Evolutionary conservation across 2,113 vertebrate genomes (phyloP), one percentile per base, ranked within the genome.

Genomic region (Labrus mixtus): DNA sequence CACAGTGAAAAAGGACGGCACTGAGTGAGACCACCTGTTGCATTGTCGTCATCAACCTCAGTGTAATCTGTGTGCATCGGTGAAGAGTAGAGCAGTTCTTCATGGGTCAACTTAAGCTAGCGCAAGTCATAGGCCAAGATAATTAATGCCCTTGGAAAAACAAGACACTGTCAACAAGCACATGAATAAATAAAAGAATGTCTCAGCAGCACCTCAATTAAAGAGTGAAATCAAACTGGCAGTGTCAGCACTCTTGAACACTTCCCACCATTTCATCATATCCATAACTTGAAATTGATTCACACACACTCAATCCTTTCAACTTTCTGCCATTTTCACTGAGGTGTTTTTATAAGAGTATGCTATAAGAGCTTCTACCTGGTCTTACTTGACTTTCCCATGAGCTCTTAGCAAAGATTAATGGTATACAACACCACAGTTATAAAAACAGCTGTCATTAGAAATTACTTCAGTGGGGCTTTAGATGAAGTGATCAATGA

Each of bases 11-110:
- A 25, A 73, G 57, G 59, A 88, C 82, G 50, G 57, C 62, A 57
- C 68, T n/a, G 60, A 72, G 63, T 65, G 75, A 41, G 59, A 65
- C 76, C 90, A 90, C 73, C 87, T 86, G 87, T 84, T 36, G 51
- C 67, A 25, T 60, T 76, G 79, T 78, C 61, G 16, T 87, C 88
- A 85, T 54, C 65, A n/a, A 17, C 33, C 17, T 53, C 57, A 2
- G 12, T 39, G 11, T 36, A 53, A 68, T 61, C 50, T 10, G 58
- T 62, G 36, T 60, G 68, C 78, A 48, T 45, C 60, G 46, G 23
- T 25, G 74, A 53, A 41, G 58, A 6, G 29, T 48, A 53, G 25
- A 6, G 29, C 54, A 53, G 25, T 25, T 75, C 76, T 45, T 65
- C 60, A 73, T 0, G 13, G 48, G 22, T 37, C 65, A 48, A 57